Evolutionary conservation across 1,140 invertebrate species (phyloP), one percentile per base, ranked within the genome.

Genomic region (Neotoxoptera formosana): DNA sequence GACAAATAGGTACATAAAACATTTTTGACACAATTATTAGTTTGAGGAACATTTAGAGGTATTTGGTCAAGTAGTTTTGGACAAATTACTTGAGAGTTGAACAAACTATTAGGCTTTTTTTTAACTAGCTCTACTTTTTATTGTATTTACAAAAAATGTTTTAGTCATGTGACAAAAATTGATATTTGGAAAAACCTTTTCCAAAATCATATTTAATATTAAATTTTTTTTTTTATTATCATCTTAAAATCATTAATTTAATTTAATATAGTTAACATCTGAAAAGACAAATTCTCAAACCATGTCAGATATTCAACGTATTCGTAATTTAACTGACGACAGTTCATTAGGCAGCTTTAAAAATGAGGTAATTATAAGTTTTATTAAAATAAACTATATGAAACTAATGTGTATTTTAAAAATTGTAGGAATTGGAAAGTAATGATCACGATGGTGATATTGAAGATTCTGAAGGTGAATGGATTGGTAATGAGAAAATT

Each of bases 311-410:
- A 89, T 94, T 51, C 93, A 94, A 23, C 94, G 96, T 94, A 96
- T 95, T 93, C 96, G 96, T 92, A 96, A 96, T 94, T 96, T 96
- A 94, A 97, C 97, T 7, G 97, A 97, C 95, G 97, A 97, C 94
- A 97, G 96, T 93, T 97, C 96, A 93, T 95, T 97, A 94, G 96
- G 96, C 94, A 97, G 96, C 95, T 97, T 96, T 94, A 97, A 97
- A 95, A 97, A 96, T 95, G 97, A 97, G 96, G 96, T 97, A 95
- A 94, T 94, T 94, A 14, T 86, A 30, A 51, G 47, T 81, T 67
- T 90, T 21, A 47, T 48, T 67, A 9, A n/a, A 91, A 47, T 76
- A 0, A 8, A 51, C 20, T n/a, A 53, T 2, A 53, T 3, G 14
- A 14, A 25, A 41, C 4, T 67, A 11, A 47, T 51, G 8, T 83